Percentiles rank a stretch among this genome's conserved stretches.
These are phyloP conservation scores for Kryphioiulus occultus DNA, from an alignment of 2,888 invertebrate genomes.

Conservation along the genomic window DNA sequence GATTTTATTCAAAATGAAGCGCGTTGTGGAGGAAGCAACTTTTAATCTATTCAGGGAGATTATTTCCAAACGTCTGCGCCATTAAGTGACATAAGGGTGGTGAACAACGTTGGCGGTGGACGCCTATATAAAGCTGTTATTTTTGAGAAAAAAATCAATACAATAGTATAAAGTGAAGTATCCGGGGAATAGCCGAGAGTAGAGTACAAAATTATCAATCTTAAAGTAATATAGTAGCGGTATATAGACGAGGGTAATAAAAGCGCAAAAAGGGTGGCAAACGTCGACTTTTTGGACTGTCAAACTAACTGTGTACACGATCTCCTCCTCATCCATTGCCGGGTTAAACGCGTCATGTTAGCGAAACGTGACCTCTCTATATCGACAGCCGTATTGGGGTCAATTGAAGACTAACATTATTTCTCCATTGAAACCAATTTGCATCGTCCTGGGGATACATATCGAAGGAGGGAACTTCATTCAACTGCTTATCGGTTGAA, in stretches of 20 bases:
- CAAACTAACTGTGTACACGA: not conserved
- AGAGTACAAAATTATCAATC: constrained; percentile 49
- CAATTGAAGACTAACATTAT: not conserved
- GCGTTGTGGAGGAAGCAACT: constrained; percentile 16
- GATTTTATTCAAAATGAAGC: not conserved
- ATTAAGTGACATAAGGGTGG: constrained; percentile 47
- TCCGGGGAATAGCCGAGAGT: constrained; percentile 45
- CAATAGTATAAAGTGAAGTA: constrained; percentile 35
- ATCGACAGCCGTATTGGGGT: not conserved
- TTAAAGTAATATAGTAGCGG: constrained; percentile 27
- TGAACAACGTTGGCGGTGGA: not conserved
- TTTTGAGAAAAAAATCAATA: constrained; percentile 50
- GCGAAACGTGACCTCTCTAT: not conserved
- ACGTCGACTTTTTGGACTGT: not conserved
- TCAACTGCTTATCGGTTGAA: not conserved
- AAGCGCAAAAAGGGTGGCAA: not conserved
- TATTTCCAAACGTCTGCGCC: constrained; percentile 33
- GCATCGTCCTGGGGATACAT: not conserved
- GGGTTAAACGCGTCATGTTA: constrained; percentile 7
- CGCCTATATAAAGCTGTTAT: not conserved
- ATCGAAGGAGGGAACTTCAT: not conserved
- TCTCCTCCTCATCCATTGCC: not conserved
- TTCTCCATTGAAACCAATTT: constrained; percentile 26
- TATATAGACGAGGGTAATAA: not conserved
- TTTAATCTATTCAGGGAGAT: constrained; percentile 48